phyloP scores from a whole-genome alignment of 2,113 vertebrate species.

The Centropus unirufus region DNA sequence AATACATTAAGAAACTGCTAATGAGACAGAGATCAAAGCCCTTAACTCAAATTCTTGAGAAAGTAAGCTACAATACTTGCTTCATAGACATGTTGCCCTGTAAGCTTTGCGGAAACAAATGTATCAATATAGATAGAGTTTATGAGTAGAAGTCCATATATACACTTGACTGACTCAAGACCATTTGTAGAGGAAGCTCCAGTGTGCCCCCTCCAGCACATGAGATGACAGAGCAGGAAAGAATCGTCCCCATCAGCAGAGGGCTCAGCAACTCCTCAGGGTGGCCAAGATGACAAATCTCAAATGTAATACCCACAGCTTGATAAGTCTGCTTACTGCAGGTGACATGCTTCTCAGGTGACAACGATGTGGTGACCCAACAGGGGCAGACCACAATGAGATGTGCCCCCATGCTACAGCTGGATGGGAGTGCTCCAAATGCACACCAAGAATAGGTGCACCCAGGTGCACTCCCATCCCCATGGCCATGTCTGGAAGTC shows the following conservation, averaged over 20 bases:
- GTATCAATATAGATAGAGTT: neutral
- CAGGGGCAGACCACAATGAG: neutral
- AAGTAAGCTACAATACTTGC: neutral
- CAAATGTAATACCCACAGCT: neutral
- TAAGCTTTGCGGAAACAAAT: neutral
- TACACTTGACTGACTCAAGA: neutral
- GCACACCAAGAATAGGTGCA: too few species aligned
- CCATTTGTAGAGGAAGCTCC: neutral
- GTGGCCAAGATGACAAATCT: neutral
- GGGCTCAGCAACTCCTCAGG: neutral
- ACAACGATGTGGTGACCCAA: neutral
- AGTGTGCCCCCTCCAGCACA: neutral
- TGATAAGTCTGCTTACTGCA: neutral
- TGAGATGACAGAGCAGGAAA: neutral
- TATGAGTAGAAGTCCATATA: neutral
- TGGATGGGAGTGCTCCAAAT: neutral
- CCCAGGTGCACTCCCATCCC: too few species aligned
- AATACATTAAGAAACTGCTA: constrained; percentile 25
- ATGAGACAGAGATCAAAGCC: constrained; percentile 17
- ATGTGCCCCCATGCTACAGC: neutral
- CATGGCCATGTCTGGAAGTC: too few species aligned
- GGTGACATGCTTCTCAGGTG: neutral
- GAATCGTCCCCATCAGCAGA: neutral
- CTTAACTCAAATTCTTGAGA: neutral
- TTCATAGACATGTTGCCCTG: neutral